phyloP scores from a whole-genome alignment of 53 echinoderm and acorn worm species.

The Echinometra lucunter region DNA sequence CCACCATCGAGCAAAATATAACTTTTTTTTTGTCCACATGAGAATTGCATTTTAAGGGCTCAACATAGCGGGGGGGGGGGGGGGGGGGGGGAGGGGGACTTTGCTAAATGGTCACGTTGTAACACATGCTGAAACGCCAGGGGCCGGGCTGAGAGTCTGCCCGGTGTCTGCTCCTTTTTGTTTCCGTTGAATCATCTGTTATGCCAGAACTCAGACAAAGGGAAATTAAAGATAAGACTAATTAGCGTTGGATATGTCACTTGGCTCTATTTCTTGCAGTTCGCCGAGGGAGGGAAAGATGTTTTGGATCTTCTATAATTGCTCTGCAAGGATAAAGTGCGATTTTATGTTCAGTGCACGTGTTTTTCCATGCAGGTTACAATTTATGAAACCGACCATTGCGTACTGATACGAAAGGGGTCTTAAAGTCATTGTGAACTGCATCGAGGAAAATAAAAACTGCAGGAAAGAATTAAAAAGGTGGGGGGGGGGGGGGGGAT shows the following conservation, averaged over 20 bases:
- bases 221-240: neutral
- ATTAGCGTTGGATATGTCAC: neutral
- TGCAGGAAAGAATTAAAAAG: too few relatives aligned
- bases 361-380: neutral
- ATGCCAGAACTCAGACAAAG: neutral
- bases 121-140: neutral
- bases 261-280: neutral
- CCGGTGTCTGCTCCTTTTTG: neutral
- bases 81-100: too few relatives aligned
- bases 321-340: neutral
- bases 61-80: neutral
- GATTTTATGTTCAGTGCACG: neutral
- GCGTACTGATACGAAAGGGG: neutral
- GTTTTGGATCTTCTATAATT: neutral
- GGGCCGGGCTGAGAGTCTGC: neutral
- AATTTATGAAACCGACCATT: neutral
- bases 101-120: neutral
- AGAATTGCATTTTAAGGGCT: neutral
- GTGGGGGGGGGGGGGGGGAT: too few relatives aligned
- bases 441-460: too few relatives aligned
- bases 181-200: slow-evolving; percentile 32
- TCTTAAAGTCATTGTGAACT: neutral
- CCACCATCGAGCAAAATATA: neutral
- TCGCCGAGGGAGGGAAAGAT: neutral
- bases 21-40: neutral